A percentile compares a stretch with the other conserved stretches of the same genome.
These are phyloP conservation scores for Drosophila sechellia DNA, from an alignment of 1,140 invertebrate species.

Conservation along the genomic window DNA sequence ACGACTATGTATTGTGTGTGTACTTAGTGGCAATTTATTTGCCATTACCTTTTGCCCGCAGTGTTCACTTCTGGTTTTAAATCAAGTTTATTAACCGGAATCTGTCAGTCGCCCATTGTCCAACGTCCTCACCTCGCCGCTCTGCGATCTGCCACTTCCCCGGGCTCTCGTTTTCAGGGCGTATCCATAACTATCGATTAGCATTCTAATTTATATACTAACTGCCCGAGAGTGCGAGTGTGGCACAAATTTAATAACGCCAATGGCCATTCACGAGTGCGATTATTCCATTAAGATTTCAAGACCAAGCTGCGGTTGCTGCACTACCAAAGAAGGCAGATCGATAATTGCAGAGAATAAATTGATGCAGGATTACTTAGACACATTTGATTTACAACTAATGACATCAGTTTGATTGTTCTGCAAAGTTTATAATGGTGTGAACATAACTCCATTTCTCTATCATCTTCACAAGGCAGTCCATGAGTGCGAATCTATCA, in stretches of 20 bases:
- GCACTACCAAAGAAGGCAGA: neutral
- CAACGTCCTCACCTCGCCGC: constrained; percentile 9
- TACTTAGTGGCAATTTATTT: constrained; percentile 79
- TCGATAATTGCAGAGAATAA: neutral
- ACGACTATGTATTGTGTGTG: constrained; percentile 39
- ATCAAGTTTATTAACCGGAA: constrained; percentile 83
- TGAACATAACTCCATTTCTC: too few relatives aligned
- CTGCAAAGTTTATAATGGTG: too few relatives aligned
- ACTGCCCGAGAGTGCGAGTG: constrained; percentile 46
- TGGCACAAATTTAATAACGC: constrained; percentile 66
- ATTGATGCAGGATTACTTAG: neutral
- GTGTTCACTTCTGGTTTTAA: constrained; percentile 78
- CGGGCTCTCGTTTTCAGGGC: constrained; percentile 60
- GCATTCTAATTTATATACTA: constrained; percentile 83
- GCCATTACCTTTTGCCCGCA: constrained; percentile 52
- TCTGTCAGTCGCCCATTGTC: constrained; percentile 62
- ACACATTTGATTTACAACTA: neutral
- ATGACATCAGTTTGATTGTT: too few relatives aligned
- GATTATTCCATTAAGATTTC: constrained; percentile 43
- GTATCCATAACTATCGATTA: constrained; percentile 77
- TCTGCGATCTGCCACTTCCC: constrained; percentile 16
- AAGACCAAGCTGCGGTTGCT: constrained; percentile 47
- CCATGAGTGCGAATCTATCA: constrained; percentile 1
- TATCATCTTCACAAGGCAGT: neutral
- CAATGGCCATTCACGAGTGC: constrained; percentile 69